Evolutionary conservation across 2,888 invertebrate genomes (phyloP).

Genomic region (Tinea semifulvella): DNA sequence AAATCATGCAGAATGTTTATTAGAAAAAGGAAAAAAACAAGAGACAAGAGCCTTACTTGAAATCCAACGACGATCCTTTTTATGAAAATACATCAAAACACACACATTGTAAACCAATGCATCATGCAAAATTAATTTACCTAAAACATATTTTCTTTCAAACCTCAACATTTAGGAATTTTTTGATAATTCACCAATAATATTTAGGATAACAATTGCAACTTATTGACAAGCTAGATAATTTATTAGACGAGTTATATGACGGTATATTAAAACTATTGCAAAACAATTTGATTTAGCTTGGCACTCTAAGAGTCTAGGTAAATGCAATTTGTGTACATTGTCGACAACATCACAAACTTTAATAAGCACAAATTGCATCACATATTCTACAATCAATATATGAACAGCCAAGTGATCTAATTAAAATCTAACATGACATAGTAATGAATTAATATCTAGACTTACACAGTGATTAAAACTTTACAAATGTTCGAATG

Average conservation of each 20-base stretch:
- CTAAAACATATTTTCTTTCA: background rate
- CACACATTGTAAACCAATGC: conserved; percentile 30
- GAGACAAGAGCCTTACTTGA: conserved; percentile 46
- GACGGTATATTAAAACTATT: conserved; percentile 54
- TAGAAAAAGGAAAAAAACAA: background rate
- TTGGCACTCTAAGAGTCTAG: conserved; percentile 59
- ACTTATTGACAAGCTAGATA: conserved; percentile 51
- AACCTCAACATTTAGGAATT: background rate
- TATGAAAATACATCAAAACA: conserved; percentile 21
- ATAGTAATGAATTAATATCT: conserved; percentile 45
- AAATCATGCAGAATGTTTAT: background rate
- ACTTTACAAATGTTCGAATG: conserved; percentile 56
- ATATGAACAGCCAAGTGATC: conserved; percentile 45
- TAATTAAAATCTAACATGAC: conserved; percentile 59
- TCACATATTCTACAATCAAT: conserved; percentile 33
- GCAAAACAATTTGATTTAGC: conserved; percentile 63
- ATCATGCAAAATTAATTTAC: conserved; percentile 4
- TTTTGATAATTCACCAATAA: background rate
- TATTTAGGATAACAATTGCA: conserved; percentile 42
- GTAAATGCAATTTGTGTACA: conserved; percentile 23
- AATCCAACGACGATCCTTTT: conserved; percentile 63
- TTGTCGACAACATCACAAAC: background rate
- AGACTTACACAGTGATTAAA: conserved; percentile 55
- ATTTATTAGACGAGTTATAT: conserved; percentile 39
- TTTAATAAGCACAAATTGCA: conserved; percentile 33